Evolutionary conservation across 1,140 invertebrate genomes (phyloP).

Genomic region (Drosophila mojavensis): DNA sequence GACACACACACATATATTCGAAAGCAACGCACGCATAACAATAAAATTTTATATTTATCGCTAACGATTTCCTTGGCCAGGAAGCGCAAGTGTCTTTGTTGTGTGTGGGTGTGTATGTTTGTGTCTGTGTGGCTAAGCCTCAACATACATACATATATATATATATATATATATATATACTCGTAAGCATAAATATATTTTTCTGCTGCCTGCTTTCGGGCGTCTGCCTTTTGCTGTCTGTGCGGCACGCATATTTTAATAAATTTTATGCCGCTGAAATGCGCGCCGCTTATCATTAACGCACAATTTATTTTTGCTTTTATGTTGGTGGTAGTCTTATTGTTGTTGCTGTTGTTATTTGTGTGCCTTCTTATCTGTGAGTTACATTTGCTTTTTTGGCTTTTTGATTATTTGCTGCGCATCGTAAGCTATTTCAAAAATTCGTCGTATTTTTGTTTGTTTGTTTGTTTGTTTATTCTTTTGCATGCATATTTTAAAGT

Average conservation of each 20-base stretch:
- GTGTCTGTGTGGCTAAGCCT: slow-evolving; percentile 42
- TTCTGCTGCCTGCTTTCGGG: slow-evolving; percentile 55
- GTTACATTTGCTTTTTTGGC: slow-evolving; percentile 81
- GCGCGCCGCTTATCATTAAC: slow-evolving; percentile 80
- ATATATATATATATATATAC: slow-evolving; percentile 21
- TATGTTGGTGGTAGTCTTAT: slow-evolving; percentile 47
- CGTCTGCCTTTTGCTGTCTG: slow-evolving; percentile 50
- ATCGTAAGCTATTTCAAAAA: slow-evolving; percentile 61
- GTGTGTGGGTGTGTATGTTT: slow-evolving; percentile 19
- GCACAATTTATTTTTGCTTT: slow-evolving; percentile 83
- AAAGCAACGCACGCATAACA: slow-evolving; percentile 68
- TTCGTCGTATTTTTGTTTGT: slow-evolving; percentile 18
- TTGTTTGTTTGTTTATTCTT: slow-evolving; percentile 4
- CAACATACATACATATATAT: slow-evolving; percentile 24
- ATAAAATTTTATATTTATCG: slow-evolving; percentile 83
- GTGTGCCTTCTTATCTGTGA: slow-evolving; percentile 62
- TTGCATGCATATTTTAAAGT: slow-evolving; percentile 37
- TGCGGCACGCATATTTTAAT: slow-evolving; percentile 76
- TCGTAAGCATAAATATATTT: slow-evolving; percentile 68
- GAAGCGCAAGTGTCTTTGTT: slow-evolving; percentile 37
- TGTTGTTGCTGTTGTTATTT: slow-evolving; percentile 48
- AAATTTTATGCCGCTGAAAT: slow-evolving; percentile 82
- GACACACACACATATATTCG: slow-evolving; percentile 36
- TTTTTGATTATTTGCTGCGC: slow-evolving; percentile 78
- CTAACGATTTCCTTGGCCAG: slow-evolving; percentile 71